These are phyloP conservation scores for Yponomeuta plumbellus DNA, from an alignment of 2,888 invertebrate species.

Conservation along the genomic window DNA sequence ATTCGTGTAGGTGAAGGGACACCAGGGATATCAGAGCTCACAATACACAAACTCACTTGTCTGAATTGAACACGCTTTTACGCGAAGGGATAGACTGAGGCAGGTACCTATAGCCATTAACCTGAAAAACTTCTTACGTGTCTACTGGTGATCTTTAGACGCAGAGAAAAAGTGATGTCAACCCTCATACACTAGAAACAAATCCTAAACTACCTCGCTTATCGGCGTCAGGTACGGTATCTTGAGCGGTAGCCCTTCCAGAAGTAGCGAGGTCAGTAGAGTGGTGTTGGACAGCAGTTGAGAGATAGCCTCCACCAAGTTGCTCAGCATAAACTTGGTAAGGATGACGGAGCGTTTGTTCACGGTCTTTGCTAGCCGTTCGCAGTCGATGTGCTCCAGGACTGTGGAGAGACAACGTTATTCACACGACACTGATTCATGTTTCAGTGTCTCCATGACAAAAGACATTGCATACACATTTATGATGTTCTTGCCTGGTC, in stretches of 20 bases:
- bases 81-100: too few relatives aligned
- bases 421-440: too few relatives aligned
- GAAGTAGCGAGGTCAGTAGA: conserved; percentile 76
- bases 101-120: too few relatives aligned
- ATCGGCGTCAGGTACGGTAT: conserved; percentile 79
- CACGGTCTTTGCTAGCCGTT: conserved; percentile 77
- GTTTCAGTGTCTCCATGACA: too few relatives aligned
- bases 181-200: background rate
- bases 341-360: conserved; percentile 79
- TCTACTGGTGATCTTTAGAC: too few relatives aligned
- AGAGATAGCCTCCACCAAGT: conserved; percentile 79
- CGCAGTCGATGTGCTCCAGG: conserved; percentile 73
- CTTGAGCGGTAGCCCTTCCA: conserved; percentile 84
- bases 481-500: too few relatives aligned
- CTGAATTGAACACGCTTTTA: too few relatives aligned
- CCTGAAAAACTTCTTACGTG: too few relatives aligned
- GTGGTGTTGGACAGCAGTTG: conserved; percentile 79
- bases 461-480: too few relatives aligned
- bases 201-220: conserved; percentile 60
- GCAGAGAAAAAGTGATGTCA: conserved; percentile 68
- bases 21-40: too few relatives aligned
- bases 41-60: too few relatives aligned
- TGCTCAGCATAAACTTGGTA: conserved; percentile 82
- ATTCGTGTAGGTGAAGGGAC: too few relatives aligned
- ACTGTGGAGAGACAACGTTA: conserved; percentile 35